Evolutionary conservation across 2,797 vertebrate species (phyloP).

Genomic region (Cyclura pinguis): DNA sequence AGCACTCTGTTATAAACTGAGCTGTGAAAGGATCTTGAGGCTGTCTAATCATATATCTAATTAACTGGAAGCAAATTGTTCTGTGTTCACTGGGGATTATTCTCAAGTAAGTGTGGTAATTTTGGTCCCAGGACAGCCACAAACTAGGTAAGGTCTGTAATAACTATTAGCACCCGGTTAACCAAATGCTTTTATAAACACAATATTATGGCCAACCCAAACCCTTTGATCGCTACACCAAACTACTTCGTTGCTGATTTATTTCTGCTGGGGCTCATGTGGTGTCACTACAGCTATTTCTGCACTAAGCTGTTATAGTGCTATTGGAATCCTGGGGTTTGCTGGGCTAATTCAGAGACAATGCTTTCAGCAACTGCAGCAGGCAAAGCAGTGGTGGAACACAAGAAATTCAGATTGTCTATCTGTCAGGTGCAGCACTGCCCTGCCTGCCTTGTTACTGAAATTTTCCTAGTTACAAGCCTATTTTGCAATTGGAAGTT

Average conservation of each 20-base stretch:
- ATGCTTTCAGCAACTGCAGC: background rate
- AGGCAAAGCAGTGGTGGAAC: background rate
- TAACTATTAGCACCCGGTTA: too few species aligned
- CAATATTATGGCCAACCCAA: too few species aligned
- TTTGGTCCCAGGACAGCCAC: background rate
- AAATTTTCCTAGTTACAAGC: too few species aligned
- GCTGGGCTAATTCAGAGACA: background rate
- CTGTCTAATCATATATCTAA: too few species aligned
- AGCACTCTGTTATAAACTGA: background rate
- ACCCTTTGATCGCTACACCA: too few species aligned
- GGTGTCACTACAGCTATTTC: background rate
- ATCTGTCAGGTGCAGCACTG: background rate
- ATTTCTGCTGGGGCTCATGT: background rate
- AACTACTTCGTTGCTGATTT: background rate
- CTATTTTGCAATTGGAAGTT: too few species aligned
- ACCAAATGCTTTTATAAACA: too few species aligned
- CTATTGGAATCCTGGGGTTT: too few species aligned
- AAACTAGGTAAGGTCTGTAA: too few species aligned
- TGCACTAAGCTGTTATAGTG: too few species aligned
- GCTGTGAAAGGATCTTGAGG: too few species aligned
- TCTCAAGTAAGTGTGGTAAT: background rate
- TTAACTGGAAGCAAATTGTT: too few species aligned
- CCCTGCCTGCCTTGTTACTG: background rate
- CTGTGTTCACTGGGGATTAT: background rate
- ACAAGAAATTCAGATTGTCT: background rate